Base-by-base conservation (phyloP, 2,888 invertebrate genomes). In the Synanthedon myopaeformis region DNA sequence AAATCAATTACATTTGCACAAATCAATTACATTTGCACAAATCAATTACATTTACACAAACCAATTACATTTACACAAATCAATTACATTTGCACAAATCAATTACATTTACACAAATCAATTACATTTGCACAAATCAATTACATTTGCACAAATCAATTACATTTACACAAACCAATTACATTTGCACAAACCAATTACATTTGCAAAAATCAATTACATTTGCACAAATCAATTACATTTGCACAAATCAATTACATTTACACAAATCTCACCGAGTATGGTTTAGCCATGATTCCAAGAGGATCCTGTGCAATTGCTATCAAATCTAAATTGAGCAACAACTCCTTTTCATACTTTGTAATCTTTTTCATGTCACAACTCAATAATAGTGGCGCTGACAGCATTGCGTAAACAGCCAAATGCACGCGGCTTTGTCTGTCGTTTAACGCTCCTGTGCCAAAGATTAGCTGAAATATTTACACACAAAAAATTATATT, bases 361-460 rank as follows among this genome's bases (percentile, higher is more conserved):
- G 61, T 72, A 5, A 86, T 61, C 2, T 67, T 74, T 0, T 72
- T 67, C 66, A 93, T 85, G 61, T 92, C 90, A 57, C 89, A 90
- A n/a, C 92, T 92, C 64, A 93, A 84, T 2, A 93, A 70, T 4
- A 93, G 69, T 0, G 93, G 93, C 0, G 92, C 89, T 0, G 93
- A 91, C 61, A 92, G 66, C 72, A 93, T 85, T 0, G 89, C 82
- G 89, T 91, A 91, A 49, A 92, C 78, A 0, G 90, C 89, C 78
- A 93, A 80, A 58, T 92, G 92, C 0, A 89, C 77, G 45, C 90
- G 84, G 55, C 89, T 86, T 65, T 93, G 91, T 6, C 90, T 87
- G 11, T 79, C 76, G 35, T 89, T 89, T 1, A 91, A 69, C 0
- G 76, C 73, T 35, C 69, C 74, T n/a, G 89, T 88, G 13, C 91